Conservation (phyloP, 2,888 invertebrate species). For the Mimas tiliae region DNA sequence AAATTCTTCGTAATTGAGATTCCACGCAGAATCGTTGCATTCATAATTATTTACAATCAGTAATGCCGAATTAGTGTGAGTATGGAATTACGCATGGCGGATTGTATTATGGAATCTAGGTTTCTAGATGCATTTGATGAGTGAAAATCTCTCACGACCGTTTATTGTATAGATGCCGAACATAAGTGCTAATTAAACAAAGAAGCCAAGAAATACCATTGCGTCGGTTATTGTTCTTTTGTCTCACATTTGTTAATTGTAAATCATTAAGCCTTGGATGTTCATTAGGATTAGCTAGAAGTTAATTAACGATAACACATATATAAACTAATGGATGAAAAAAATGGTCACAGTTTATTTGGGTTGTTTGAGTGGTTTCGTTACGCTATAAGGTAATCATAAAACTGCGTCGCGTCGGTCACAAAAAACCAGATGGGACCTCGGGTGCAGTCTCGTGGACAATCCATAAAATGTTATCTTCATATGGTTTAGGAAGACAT, state of each 20-base stretch:
- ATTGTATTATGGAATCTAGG: slow-evolving; percentile 38
- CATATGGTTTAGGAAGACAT: too few relatives aligned
- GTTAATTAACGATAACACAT: not conserved
- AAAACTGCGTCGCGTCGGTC: too few relatives aligned
- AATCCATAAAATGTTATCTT: too few relatives aligned
- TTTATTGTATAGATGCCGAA: slow-evolving; percentile 39
- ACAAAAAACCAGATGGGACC: too few relatives aligned
- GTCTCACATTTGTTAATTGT: not conserved
- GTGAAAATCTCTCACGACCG: slow-evolving; percentile 51
- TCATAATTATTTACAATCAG: not conserved
- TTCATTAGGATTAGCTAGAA: not conserved
- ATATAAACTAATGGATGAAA: too few relatives aligned
- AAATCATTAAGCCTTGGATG: not conserved
- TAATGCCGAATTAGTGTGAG: not conserved
- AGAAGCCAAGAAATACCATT: slow-evolving; percentile 27
- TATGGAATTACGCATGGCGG: slow-evolving; percentile 33
- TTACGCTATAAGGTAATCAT: too few relatives aligned
- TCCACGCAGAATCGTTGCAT: not conserved
- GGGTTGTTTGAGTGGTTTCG: too few relatives aligned
- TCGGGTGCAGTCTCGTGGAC: too few relatives aligned
- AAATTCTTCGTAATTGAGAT: not conserved
- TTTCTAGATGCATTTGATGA: slow-evolving; percentile 42
- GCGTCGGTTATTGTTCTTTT: not conserved
- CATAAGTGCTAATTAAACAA: slow-evolving; percentile 32
- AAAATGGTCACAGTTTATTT: too few relatives aligned